phyloP scores from a whole-genome alignment of 2,888 invertebrate genomes.

The Cephus pulcher region DNA sequence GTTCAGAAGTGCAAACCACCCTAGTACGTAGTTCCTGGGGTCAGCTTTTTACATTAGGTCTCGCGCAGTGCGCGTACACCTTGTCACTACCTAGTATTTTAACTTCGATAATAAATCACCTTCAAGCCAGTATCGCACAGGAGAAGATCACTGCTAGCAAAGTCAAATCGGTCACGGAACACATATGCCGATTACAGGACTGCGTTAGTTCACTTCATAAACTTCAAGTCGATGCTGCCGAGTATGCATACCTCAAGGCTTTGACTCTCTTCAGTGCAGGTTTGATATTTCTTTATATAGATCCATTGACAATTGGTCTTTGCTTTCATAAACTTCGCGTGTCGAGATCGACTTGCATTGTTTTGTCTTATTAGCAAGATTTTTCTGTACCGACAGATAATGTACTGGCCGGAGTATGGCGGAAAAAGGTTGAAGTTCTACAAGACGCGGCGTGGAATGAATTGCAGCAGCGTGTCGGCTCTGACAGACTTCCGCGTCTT shows the following conservation, averaged over 20 bases:
- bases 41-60: conserved; percentile 89
- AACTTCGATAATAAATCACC: conserved; percentile 83
- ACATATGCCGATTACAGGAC: conserved; percentile 85
- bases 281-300: conserved; percentile 43
- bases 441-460: conserved; percentile 68
- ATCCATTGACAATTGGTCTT: background rate
- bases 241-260: conserved; percentile 89
- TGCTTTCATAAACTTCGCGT: background rate
- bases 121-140: conserved; percentile 79
- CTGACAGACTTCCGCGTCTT: conserved; percentile 72
- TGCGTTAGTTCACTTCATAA: conserved; percentile 81
- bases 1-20: conserved; percentile 85
- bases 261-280: conserved; percentile 87
- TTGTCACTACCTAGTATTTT: conserved; percentile 85
- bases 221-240: conserved; percentile 82
- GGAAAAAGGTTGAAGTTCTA: conserved; percentile 69
- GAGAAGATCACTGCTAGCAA: conserved; percentile 83
- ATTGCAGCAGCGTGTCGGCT: conserved; percentile 68
- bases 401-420: conserved; percentile 60
- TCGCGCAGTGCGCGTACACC: conserved; percentile 86
- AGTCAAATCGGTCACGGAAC: conserved; percentile 81
- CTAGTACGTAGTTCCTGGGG: conserved; percentile 92
- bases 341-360: background rate
- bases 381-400: conserved; percentile 46
- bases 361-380: conserved; percentile 5